Base-by-base conservation (phyloP, 2,888 invertebrate genomes). In the Stomorhina lunata region DNA sequence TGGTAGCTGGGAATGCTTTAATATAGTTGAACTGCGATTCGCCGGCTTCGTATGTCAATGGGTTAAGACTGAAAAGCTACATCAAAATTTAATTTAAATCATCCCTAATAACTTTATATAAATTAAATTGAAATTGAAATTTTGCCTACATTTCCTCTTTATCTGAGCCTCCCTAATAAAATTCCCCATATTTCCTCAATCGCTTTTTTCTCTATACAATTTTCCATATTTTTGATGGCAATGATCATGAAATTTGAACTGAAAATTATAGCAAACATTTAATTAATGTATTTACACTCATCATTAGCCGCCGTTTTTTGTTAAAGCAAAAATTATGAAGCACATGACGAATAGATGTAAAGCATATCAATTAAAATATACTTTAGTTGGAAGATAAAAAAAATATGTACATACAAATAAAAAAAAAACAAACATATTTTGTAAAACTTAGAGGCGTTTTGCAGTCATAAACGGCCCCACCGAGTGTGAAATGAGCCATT, bases 401-500 rank as follows among this genome's bases (percentile, higher is more conserved):
- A 48, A 34, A 45, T n/a, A n/a, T n/a, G n/a, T n/a, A 7, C 25
- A 27, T 37, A 53, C 40, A 57, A 55, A n/a, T 55, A 29, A 4
- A 32, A 25, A 22, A 71, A 50, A 1, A 48, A 50, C 34, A 7
- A 40, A 2, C 55, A 17, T n/a, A n/a, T 10, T 29, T 6, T 15
- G 10, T 0, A 57, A 50, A 43, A 69, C 61, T 72, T 73, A 61
- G 71, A 79, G 79, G 82, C 78, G 82, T 55, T 29, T 71, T 69
- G 12, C 48, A 59, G 22, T 50, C 34, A 66, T 79, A 79, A 75
- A 79, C 69, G 69, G 79, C 69, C 82, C 79, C 79, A 82, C 79
- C 82, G 57, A 75, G 79, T 82, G 82, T 75, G 78, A 75, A 82
- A 82, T 78, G 73, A 82, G 69, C 50, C 82, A 75, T 29, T n/a